A percentile compares a stretch with the other conserved stretches of the same genome.
Conservation (phyloP, 2,888 invertebrate species). For the Zeuzera pyrina region DNA sequence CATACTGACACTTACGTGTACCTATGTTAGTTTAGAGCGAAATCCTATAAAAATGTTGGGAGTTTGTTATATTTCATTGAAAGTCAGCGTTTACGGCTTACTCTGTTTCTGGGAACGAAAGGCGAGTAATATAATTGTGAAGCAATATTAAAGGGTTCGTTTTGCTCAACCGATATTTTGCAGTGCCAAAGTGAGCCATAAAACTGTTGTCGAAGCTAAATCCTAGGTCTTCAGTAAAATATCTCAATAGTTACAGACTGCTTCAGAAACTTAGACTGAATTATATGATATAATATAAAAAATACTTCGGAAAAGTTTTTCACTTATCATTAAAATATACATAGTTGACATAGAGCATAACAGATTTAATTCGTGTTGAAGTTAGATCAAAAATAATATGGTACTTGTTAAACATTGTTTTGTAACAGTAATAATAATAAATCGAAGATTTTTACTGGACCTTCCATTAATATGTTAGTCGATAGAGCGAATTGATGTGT, state of each 20-base stretch:
- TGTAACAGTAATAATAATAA: slow-evolving; percentile 19
- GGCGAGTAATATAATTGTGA: slow-evolving; percentile 26
- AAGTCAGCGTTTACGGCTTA: slow-evolving; percentile 66
- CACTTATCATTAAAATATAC: slow-evolving; percentile 40
- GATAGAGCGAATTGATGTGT: background rate
- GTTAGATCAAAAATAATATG: slow-evolving; percentile 36
- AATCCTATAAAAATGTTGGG: slow-evolving; percentile 32
- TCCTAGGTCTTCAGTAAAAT: slow-evolving; percentile 61
- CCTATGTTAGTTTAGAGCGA: slow-evolving; percentile 36
- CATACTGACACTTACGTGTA: slow-evolving; percentile 20
- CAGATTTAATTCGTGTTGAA: slow-evolving; percentile 46
- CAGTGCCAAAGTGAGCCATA: slow-evolving; percentile 71
- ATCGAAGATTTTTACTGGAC: slow-evolving; percentile 49
- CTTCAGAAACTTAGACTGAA: slow-evolving; percentile 68
- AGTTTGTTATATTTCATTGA: slow-evolving; percentile 28
- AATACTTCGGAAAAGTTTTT: too few relatives aligned
- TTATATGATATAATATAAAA: too few relatives aligned
- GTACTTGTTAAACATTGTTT: slow-evolving; percentile 37
- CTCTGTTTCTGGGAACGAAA: slow-evolving; percentile 56
- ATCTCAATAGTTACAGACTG: slow-evolving; percentile 65
- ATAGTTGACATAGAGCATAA: slow-evolving; percentile 53
- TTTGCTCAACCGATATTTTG: slow-evolving; percentile 60
- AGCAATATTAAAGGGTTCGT: slow-evolving; percentile 41
- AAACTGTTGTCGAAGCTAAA: slow-evolving; percentile 50
- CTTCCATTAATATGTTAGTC: slow-evolving; percentile 17